Conservation (phyloP, 2,113 vertebrate species). For the Rallus limicola region DNA sequence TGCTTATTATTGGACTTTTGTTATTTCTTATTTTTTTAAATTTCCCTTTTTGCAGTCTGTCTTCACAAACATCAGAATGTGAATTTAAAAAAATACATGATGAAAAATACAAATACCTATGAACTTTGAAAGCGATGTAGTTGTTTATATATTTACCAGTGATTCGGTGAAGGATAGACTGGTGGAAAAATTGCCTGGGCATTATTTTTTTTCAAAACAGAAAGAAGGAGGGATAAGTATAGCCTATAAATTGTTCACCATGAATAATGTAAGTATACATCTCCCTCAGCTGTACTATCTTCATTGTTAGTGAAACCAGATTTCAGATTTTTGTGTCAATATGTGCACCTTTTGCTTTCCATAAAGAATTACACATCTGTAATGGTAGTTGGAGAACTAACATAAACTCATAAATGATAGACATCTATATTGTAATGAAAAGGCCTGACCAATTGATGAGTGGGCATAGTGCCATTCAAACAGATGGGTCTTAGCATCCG, state of each 20-base stretch:
- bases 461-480: constrained; percentile 53
- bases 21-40: background rate
- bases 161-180: background rate
- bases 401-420: constrained; percentile 46
- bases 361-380: background rate
- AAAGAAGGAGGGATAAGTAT: background rate
- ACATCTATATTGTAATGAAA: constrained; percentile 55
- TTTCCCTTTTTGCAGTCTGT: background rate
- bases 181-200: background rate
- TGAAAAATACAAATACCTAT: background rate
- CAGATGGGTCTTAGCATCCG: constrained; percentile 53
- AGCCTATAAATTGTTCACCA: background rate
- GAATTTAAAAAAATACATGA: background rate
- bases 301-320: background rate
- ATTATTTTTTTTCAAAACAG: background rate
- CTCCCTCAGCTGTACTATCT: background rate
- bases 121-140: background rate
- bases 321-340: background rate
- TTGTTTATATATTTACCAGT: background rate
- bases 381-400: constrained; percentile 9
- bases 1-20: background rate
- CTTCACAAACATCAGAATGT: background rate
- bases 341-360: background rate
- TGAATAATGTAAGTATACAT: background rate
- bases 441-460: constrained; percentile 50